A percentile compares a stretch with the other conserved stretches of the same genome.
Evolutionary conservation across 2,888 invertebrate species (phyloP).

Genomic region (Noctua janthina): DNA sequence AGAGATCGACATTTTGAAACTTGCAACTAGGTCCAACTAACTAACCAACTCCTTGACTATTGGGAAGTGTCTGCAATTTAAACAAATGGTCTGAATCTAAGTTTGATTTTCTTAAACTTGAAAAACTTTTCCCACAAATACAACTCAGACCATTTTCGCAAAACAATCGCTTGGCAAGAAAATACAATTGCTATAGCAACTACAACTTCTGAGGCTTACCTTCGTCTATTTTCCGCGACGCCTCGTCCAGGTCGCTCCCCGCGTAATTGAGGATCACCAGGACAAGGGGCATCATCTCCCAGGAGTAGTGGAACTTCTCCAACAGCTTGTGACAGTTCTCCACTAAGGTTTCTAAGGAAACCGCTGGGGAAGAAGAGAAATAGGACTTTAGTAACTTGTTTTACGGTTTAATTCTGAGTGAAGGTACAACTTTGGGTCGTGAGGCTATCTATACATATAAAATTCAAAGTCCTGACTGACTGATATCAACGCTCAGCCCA

Average conservation of each 20-base stretch:
- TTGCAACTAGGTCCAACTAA: not conserved
- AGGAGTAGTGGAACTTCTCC: conserved; percentile 94
- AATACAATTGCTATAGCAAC: conserved; percentile 51
- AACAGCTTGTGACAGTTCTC: conserved; percentile 94
- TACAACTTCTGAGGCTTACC: conserved; percentile 84
- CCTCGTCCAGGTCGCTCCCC: conserved; percentile 93
- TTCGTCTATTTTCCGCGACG: conserved; percentile 94
- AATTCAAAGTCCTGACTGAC: no score
- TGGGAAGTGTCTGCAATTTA: not conserved
- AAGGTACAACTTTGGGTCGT: not conserved
- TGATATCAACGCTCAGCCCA: no score
- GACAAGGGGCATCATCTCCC: conserved; percentile 95
- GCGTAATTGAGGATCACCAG: conserved; percentile 95
- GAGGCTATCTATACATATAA: no score
- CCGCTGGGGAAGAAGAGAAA: conserved; percentile 79
- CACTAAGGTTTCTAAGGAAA: conserved; percentile 89
- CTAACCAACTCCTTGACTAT: not conserved
- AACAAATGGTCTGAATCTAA: not conserved
- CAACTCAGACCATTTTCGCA: not conserved
- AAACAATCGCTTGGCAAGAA: conserved; percentile 36
- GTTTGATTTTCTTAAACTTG: not conserved
- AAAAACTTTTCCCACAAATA: not conserved
- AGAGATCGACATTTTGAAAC: not conserved
- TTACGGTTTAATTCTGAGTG: not conserved
- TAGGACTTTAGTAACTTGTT: not conserved